Base-by-base conservation (phyloP, 1,140 invertebrate genomes). In the Yoshiicerus persimilis region DNA sequence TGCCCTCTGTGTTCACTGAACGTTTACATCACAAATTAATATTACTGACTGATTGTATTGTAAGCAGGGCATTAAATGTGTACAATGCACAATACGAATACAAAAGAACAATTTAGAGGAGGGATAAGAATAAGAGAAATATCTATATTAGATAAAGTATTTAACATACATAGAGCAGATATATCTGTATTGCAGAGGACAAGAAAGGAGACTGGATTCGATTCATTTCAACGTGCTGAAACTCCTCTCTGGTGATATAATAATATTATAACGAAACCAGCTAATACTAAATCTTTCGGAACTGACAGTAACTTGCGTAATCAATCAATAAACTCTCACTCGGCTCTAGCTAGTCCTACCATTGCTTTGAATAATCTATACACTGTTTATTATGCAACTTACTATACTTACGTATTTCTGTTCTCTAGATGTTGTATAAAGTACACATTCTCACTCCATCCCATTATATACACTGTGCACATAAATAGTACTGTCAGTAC, bases 281-380 rank as follows among this genome's bases (percentile, higher is more conserved):
- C 66, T 30, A 70, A 27, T 70, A 70, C 66, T 70, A 30, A 30
- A 70, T 70, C 75, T 80, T 80, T 80, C 75, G 32, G 27, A 38
- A 32, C 75, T 80, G 75, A 80, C 75, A 80, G 75, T 80, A 36
- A 80, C 75, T 80, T 80, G 34, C 75, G 75, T 80, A 80, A 80
- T 80, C 75, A 80, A 80, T 80, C 75, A 80, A 80, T 80, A 80
- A 80, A 34, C 75, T 80, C 70, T 77, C 70, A 77, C 32, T 77
- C 30, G 32, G 16, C 30, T 36, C 32, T 36, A 70, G 30, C 25
- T 32, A 23, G 75, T 36, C 75, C 34, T 4, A 34, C 30, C 8
- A 80, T 80, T 80, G 38, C 20, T 80, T 80, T 80, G 75, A 34
- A 80, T 80, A 80, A 80, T 38, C 75, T 70, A 70, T 56, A 56